phyloP scores from a whole-genome alignment of 2,797 vertebrate genomes.

The Nothura maculosa region DNA sequence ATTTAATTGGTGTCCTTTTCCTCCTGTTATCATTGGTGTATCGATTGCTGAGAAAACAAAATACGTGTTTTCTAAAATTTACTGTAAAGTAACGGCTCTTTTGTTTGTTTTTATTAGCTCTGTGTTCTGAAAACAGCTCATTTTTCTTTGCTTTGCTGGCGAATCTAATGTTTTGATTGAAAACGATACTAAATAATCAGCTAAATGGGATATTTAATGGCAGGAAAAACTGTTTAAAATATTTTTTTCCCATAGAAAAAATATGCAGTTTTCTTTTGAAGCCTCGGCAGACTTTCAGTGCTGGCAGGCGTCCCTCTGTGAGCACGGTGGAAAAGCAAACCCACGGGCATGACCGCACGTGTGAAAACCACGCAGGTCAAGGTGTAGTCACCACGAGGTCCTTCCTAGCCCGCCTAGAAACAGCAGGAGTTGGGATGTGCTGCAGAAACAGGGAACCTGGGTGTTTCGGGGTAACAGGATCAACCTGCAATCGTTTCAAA shows the following conservation, averaged over 20 bases:
- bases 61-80: conserved; percentile 34
- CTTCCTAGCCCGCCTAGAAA: background rate
- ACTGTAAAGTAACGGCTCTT: conserved; percentile 5
- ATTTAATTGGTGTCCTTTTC: conserved; percentile 62
- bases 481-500: background rate
- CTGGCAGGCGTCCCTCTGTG: background rate
- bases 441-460: background rate
- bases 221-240: conserved; percentile 51
- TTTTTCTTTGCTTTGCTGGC: conserved; percentile 64
- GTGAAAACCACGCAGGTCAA: background rate
- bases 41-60: conserved; percentile 65
- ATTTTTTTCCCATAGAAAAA: conserved; percentile 71
- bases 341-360: background rate
- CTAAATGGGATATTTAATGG: conserved; percentile 55
- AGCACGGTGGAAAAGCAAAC: conserved; percentile 15
- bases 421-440: background rate
- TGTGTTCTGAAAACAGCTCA: conserved; percentile 58
- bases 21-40: conserved; percentile 56
- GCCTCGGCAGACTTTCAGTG: background rate
- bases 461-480: background rate
- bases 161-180: conserved; percentile 56
- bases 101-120: conserved; percentile 69
- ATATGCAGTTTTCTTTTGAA: background rate
- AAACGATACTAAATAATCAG: conserved; percentile 73
- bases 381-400: background rate